phyloP scores from a whole-genome alignment of 2,113 vertebrate genomes.

The Cettia cetti region DNA sequence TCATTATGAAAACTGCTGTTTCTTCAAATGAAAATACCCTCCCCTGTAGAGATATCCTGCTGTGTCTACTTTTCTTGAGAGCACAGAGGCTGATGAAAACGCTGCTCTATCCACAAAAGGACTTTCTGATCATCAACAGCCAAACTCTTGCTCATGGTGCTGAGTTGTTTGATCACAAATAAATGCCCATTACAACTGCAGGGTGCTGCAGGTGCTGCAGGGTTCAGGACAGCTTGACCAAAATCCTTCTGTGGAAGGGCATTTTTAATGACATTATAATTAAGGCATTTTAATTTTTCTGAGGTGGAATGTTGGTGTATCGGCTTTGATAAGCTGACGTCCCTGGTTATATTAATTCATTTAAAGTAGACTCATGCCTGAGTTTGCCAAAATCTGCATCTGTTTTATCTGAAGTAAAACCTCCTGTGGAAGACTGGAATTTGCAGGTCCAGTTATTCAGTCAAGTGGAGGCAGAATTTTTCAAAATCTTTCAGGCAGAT shows the following conservation, averaged over 20 bases:
- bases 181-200: not conserved
- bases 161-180: not conserved
- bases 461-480: not conserved
- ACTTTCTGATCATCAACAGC: not conserved
- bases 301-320: not conserved
- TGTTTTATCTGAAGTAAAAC: not conserved
- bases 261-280: not conserved
- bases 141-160: not conserved
- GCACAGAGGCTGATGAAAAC: not conserved
- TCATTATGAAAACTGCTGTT: conserved; percentile 5
- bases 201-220: not conserved
- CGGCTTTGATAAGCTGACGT: not conserved
- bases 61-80: not conserved
- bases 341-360: not conserved
- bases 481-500: not conserved
- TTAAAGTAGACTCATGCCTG: not conserved
- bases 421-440: not conserved
- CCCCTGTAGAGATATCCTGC: not conserved
- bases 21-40: conserved; percentile 23
- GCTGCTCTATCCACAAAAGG: not conserved
- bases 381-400: conserved; percentile 13
- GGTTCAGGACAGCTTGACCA: not conserved
- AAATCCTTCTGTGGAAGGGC: not conserved
- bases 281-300: not conserved
- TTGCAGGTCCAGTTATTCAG: not conserved